Base-by-base conservation (phyloP, 2,113 vertebrate species). In the Epinephelus moara region DNA sequence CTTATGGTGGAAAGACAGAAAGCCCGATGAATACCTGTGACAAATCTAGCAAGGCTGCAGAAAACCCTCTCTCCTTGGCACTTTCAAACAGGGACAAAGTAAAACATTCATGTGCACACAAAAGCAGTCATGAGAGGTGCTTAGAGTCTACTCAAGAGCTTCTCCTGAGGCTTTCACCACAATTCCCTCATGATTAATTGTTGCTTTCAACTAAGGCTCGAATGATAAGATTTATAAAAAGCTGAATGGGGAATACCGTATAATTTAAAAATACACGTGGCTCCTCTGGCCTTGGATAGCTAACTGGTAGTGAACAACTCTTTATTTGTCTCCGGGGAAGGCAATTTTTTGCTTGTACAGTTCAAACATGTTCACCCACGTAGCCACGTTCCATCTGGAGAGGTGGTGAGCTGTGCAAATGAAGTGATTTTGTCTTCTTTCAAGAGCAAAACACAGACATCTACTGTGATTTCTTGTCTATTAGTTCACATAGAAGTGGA, bases 201-300 rank as follows among this genome's bases (percentile, higher is more conserved):
- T 76, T 84, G 42, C 78, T 88, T 85, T 88, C 78, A 70, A 76
- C 64, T 59, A 42, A 60, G 23, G 33, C 81, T 89, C 61, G 69
- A 73, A 82, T 67, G 55, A 89, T 84, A 23, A 6, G 9, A 78
- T 75, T 61, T 82, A 23, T 81, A 66, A 74, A 78, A 84, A 79
- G 67, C 49, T 69, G 60, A 84, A 71, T 57, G 49, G 66, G 70
- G 61, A 81, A 69, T 71, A 66, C 63, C 0, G 9, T 6, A 6
- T 55, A 42, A 57, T 57, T 78, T 62, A 61, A 68, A 77, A 81
- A 52, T 67, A 67, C 19, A 75, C 66, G 49, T 21, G 63, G 55
- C 14, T 68, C 45, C 62, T 63, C 33, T 85, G 75, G 52, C 70
- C 73, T 78, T 63, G 23, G 67, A 77, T 12, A 13, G 40, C n/a